Base-by-base conservation (phyloP, 2,888 invertebrate species). In the Cantharis lateralis region DNA sequence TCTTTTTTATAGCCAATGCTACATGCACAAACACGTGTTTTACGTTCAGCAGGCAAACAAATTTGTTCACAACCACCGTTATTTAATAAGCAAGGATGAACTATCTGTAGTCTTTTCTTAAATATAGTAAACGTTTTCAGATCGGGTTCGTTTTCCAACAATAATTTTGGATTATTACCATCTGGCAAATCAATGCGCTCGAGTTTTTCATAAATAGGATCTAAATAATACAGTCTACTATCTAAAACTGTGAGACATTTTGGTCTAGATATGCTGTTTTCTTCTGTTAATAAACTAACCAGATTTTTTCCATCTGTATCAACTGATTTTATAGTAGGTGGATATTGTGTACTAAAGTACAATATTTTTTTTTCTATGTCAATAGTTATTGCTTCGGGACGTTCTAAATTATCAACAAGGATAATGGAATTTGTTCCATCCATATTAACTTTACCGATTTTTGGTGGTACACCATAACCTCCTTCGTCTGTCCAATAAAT, bases 401-500 rank as follows among this genome's bases (percentile, higher is more conserved):
- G 89, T 79, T 93, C 92, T 10, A 95, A 90, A 62, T 92, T 89
- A 72, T 93, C 93, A 0, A 93, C 91, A 0, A 98, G 87, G 3
- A 96, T 91, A 0, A 92, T 87, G 0, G 97, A 90, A 83, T 94
- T 93, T 13, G 93, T 91, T 0, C 99, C 99, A 86, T 98, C 98
- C 96, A 99, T 97, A 85, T 96, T 95, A 0, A 96, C 96, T 83
- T 93, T 94, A 0, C 93, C 96, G 28, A 99, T 94, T 88, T 98
- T 98, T 0, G 94, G 91, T 0, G 96, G 95, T 0, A 97, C 95
- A 1, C 96, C 96, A 78, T 91, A 93, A 10, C 97, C 97, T 10
- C 99, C 99, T 81, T 96, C 95, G 85, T 99, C 99, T 10, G 98
- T 92, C 99, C 99, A 99, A 89, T 96, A 99, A 26, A 98, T 88